These are phyloP conservation scores for Acanthococcus lagerstroemiae DNA, from an alignment of 2,888 invertebrate genomes.

Conservation along the genomic window DNA sequence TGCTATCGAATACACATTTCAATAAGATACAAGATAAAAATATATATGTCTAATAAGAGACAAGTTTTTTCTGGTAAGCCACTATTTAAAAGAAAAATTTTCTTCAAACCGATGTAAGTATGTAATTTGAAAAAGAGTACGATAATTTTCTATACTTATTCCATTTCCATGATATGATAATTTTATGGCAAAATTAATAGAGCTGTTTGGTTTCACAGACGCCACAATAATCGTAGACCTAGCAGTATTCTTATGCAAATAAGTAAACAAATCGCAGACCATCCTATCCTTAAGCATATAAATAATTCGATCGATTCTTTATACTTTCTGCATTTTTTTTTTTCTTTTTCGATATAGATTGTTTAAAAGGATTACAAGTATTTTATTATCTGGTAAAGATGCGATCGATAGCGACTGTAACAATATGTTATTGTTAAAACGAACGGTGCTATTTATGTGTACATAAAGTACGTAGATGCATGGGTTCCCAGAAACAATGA, in stretches of 20 bases:
- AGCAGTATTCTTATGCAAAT: constrained; percentile 26
- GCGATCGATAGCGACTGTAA: constrained; percentile 22
- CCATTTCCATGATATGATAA: not conserved
- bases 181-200: constrained; percentile 18
- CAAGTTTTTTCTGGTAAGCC: not conserved
- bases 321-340: not conserved
- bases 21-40: constrained; percentile 23
- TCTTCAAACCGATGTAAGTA: not conserved
- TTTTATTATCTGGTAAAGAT: constrained; percentile 29
- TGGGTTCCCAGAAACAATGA: no score
- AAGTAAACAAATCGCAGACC: constrained; percentile 20
- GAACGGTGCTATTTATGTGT: not conserved
- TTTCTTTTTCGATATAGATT: constrained; percentile 6
- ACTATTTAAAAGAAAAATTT: not conserved
- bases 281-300: constrained; percentile 9
- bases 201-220: constrained; percentile 6
- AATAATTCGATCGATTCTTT: constrained; percentile 24
- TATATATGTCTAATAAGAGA: no score
- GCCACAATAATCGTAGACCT: constrained; percentile 13
- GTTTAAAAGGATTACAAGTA: constrained; percentile 27
- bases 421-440: constrained; percentile 26
- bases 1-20: constrained; percentile 22
- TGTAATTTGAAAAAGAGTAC: not conserved
- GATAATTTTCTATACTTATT: not conserved
- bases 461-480: not conserved